These are phyloP conservation scores for Conger conger DNA, from an alignment of 2,113 vertebrate species.

Conservation along the genomic window DNA sequence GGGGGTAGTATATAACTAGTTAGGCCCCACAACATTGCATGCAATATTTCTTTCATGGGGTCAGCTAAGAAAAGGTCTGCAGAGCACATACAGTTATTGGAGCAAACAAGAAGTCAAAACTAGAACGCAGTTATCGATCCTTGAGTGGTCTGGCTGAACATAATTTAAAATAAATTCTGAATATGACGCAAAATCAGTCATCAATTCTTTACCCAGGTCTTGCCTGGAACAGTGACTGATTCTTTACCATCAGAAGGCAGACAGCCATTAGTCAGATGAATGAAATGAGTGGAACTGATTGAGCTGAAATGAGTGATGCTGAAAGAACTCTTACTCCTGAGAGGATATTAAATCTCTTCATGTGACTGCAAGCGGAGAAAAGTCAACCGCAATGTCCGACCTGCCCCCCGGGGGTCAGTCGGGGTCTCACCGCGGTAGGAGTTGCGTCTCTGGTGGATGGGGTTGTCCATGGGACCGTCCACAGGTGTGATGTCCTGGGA, in stretches of 20 bases:
- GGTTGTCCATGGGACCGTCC: constrained; percentile 85
- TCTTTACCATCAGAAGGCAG: not conserved
- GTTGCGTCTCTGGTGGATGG: constrained; percentile 89
- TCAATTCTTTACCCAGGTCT: not conserved
- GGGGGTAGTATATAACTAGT: constrained; percentile 29
- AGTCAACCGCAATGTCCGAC: not conserved
- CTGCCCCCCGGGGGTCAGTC: not conserved
- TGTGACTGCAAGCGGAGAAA: too few relatives aligned
- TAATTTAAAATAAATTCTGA: too few relatives aligned
- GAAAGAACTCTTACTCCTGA: too few relatives aligned
- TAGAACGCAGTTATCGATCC: not conserved
- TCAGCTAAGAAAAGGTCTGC: not conserved
- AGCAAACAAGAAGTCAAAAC: not conserved
- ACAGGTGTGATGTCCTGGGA: constrained; percentile 95
- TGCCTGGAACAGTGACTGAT: constrained; percentile 12
- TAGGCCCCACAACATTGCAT: not conserved
- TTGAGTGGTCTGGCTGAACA: not conserved
- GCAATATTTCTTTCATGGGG: not conserved
- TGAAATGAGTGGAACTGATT: constrained; percentile 50
- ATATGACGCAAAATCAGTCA: too few relatives aligned
- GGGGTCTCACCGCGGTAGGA: constrained; percentile 86
- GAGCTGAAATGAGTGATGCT: constrained; percentile 23
- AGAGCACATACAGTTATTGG: not conserved
- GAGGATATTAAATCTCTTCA: too few relatives aligned
- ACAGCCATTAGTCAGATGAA: constrained; percentile 23